Evolutionary conservation across 2,113 vertebrate genomes (phyloP).

Genomic region (Cochlearius cochlearius): DNA sequence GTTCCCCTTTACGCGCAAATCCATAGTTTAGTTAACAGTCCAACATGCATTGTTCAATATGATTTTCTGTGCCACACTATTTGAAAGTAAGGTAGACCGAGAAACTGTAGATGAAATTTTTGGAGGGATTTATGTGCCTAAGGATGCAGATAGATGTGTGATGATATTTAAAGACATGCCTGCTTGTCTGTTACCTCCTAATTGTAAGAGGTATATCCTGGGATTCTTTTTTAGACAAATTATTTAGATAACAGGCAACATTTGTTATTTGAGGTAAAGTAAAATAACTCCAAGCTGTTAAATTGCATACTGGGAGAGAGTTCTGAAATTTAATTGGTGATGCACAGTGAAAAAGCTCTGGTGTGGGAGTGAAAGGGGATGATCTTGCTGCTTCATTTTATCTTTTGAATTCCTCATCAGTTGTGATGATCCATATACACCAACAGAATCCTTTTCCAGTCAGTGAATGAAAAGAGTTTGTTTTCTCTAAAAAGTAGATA

Average conservation of each 20-base stretch:
- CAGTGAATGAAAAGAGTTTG: neutral
- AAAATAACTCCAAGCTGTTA: neutral
- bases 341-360: neutral
- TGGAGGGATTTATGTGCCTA: neutral
- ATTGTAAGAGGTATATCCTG: neutral
- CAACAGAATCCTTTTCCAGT: neutral
- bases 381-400: neutral
- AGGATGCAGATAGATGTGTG: neutral
- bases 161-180: neutral
- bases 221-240: neutral
- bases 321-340: neutral
- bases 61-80: neutral
- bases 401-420: neutral
- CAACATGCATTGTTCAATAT: neutral
- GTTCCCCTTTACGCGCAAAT: neutral
- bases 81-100: neutral
- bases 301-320: neutral
- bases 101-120: neutral
- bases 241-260: neutral
- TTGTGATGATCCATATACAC: neutral
- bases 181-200: neutral
- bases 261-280: neutral
- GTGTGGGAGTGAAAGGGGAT: neutral
- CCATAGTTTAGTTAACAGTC: neutral
- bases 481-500: neutral